phyloP scores from a whole-genome alignment of 2,797 vertebrate genomes.

The Neopelma chrysocephalum region DNA sequence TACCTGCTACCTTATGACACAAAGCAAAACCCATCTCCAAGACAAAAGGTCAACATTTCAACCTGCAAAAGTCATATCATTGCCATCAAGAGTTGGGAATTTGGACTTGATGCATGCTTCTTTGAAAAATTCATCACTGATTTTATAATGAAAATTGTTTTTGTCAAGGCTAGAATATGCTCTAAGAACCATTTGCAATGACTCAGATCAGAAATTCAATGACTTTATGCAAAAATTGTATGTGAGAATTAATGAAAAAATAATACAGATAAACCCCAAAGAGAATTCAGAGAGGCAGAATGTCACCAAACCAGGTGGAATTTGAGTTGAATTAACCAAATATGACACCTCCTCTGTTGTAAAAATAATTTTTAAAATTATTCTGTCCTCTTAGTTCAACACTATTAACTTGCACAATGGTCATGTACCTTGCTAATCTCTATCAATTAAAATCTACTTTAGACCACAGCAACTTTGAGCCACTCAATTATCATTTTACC shows the following conservation, averaged over 20 bases:
- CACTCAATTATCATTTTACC: constrained; percentile 10
- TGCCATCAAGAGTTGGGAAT: background rate
- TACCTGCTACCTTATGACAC: background rate
- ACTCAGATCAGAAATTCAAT: background rate
- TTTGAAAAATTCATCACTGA: background rate
- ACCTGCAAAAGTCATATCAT: background rate
- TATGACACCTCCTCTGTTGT: background rate
- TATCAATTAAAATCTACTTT: constrained; percentile 39
- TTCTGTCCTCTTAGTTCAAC: background rate
- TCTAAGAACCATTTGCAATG: background rate
- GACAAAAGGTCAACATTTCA: background rate
- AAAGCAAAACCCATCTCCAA: background rate
- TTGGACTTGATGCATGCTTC: background rate
- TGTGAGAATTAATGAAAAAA: background rate
- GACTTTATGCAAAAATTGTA: background rate
- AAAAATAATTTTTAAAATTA: background rate
- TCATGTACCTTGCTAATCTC: constrained; percentile 1
- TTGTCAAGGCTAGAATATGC: background rate
- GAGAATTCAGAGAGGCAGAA: background rate
- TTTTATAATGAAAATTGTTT: background rate
- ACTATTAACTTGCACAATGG: background rate
- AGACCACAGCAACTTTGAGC: constrained; percentile 3
- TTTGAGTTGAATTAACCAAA: background rate
- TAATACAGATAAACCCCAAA: background rate
- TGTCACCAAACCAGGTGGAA: background rate